These are phyloP conservation scores for Morone chrysops DNA, from an alignment of 2,113 vertebrate genomes.

Conservation along the genomic window DNA sequence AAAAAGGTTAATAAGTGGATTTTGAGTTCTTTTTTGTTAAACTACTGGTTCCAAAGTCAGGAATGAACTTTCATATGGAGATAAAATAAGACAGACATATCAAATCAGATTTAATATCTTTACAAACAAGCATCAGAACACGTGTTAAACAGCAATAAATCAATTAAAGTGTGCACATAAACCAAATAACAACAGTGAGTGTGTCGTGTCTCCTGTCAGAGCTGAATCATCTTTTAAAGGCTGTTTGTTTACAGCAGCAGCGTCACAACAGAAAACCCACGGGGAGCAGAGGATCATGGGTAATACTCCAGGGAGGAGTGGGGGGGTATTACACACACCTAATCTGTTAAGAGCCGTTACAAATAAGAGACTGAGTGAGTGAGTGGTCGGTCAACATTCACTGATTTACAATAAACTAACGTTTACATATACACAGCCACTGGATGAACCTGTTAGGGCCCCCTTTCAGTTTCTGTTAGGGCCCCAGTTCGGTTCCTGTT, in stretches of 20 bases:
- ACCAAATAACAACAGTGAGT: neutral
- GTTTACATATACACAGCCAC: neutral
- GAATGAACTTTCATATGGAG: neutral
- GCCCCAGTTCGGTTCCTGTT: neutral
- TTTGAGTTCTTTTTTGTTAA: neutral
- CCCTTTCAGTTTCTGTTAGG: neutral
- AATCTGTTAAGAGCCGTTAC: slow-evolving; percentile 10
- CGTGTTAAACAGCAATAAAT: too few relatives aligned
- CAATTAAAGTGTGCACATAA: neutral
- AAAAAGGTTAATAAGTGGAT: neutral
- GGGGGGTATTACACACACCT: slow-evolving; percentile 3
- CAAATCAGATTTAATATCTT: too few relatives aligned
- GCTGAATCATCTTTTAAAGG: neutral
- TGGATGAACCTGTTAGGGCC: neutral
- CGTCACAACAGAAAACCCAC: slow-evolving; percentile 17
- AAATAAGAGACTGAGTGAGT: neutral
- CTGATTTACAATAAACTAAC: neutral
- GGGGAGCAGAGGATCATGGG: slow-evolving; percentile 39
- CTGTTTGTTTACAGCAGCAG: neutral
- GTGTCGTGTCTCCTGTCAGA: neutral
- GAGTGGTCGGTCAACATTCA: neutral
- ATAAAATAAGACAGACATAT: neutral
- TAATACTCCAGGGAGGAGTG: slow-evolving; percentile 15
- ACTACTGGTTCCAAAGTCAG: too few relatives aligned
- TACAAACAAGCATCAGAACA: too few relatives aligned